Percentiles rank a stretch among this genome's conserved stretches.
These are phyloP conservation scores for Callospermophilus lateralis DNA, from an alignment of 2,113 vertebrate species.

Conservation along the genomic window DNA sequence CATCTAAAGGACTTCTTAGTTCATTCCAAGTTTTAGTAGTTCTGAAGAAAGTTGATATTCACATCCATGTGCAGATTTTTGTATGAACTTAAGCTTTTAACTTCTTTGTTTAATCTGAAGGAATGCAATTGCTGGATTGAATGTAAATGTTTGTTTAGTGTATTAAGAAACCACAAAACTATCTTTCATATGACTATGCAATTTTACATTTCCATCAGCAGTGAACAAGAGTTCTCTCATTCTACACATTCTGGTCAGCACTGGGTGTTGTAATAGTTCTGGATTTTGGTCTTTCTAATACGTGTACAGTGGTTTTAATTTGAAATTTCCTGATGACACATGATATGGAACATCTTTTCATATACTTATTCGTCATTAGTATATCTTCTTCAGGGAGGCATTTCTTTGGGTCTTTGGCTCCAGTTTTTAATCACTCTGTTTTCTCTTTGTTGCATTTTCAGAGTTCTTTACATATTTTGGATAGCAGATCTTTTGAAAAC, in stretches of 20 bases:
- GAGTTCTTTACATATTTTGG: not conserved
- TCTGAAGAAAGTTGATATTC: not conserved
- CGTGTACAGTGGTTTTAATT: not conserved
- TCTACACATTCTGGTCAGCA: not conserved
- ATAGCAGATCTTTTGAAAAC: not conserved
- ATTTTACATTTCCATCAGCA: not conserved
- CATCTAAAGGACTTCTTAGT: not conserved
- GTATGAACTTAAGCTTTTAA: not conserved
- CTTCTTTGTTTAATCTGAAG: not conserved
- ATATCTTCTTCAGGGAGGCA: not conserved
- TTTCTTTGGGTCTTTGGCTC: not conserved
- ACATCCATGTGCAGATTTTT: not conserved
- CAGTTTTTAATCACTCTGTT: not conserved
- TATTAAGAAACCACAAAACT: not conserved
- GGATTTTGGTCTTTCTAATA: not conserved
- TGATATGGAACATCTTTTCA: not conserved
- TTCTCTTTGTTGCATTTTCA: not conserved
- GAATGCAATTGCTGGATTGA: not conserved
- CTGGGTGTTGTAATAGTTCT: not conserved
- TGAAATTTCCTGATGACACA: not conserved
- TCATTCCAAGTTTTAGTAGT: not conserved
- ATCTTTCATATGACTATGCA: not conserved
- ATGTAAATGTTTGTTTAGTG: not conserved
- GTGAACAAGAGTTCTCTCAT: not conserved
- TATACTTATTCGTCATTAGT: not conserved